phyloP scores from a whole-genome alignment of 2,113 vertebrate genomes.

The Odobenus rosmarus region DNA sequence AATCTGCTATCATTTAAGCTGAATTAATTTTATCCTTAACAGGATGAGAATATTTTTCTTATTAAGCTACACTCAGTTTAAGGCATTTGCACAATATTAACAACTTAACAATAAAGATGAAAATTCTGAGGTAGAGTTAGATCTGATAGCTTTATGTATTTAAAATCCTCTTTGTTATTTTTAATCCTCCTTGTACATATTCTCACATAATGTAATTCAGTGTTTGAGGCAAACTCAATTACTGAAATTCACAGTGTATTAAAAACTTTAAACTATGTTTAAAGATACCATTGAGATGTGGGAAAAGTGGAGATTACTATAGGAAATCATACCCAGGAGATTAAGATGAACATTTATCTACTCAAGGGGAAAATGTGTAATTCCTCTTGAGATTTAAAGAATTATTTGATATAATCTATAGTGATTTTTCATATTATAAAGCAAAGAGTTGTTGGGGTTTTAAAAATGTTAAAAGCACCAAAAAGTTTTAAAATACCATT shows the following conservation, averaged over 20 bases:
- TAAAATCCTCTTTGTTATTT: conserved; percentile 27
- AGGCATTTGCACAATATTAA: neutral
- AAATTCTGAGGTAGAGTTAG: neutral
- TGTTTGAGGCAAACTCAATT: conserved; percentile 44
- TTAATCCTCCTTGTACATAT: conserved; percentile 28
- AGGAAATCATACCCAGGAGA: neutral
- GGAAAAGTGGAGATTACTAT: neutral
- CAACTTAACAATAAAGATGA: conserved; percentile 41
- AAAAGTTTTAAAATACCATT: neutral
- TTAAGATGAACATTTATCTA: neutral
- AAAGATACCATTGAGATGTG: neutral
- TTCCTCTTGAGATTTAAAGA: neutral
- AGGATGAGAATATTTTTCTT: neutral
- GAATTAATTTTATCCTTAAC: conserved; percentile 22
- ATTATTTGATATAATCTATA: neutral
- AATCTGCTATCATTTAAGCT: neutral
- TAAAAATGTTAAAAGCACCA: neutral
- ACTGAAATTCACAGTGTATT: conserved; percentile 9
- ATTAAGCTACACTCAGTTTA: conserved; percentile 35
- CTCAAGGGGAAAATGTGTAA: neutral
- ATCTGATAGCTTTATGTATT: conserved; percentile 45
- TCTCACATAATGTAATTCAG: conserved; percentile 38
- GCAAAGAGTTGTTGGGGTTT: neutral
- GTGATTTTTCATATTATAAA: neutral
- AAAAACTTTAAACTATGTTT: conserved; percentile 39